Evolutionary conservation across 2,888 invertebrate species (phyloP).

Genomic region (Deilephila elpenor): DNA sequence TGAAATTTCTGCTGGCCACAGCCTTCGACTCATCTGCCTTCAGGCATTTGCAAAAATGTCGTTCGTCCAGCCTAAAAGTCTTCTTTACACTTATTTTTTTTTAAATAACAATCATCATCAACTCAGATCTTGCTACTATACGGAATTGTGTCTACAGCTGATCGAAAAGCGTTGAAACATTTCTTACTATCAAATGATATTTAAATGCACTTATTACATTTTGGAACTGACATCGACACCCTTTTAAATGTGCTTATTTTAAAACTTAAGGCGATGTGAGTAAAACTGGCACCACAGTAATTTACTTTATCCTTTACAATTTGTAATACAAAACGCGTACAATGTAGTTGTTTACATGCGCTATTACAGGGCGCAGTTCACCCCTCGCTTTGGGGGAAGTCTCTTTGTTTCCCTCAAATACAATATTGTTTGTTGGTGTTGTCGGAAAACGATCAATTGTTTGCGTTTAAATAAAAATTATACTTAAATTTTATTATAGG

Average conservation of each 20-base stretch:
- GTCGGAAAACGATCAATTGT: slow-evolving; percentile 13
- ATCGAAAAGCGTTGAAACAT: no score
- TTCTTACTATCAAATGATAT: no score
- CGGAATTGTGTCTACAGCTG: no score
- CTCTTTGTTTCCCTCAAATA: slow-evolving; percentile 20
- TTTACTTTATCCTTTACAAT: slow-evolving; percentile 19
- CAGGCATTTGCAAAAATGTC: no score
- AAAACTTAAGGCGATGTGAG: neutral
- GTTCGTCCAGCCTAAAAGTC: no score
- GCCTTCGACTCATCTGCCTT: no score
- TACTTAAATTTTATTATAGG: neutral
- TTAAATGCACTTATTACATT: no score
- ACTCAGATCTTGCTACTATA: no score
- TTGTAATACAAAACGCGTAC: slow-evolving; percentile 18
- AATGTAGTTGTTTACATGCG: slow-evolving; percentile 17
- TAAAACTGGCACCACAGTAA: neutral
- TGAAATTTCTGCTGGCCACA: no score
- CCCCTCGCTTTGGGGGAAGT: slow-evolving; percentile 15
- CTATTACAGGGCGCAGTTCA: neutral
- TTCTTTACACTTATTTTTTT: no score
- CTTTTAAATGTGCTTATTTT: neutral
- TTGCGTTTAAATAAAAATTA: neutral
- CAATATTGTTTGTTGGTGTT: slow-evolving; percentile 22
- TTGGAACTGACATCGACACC: neutral
- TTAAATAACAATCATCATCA: no score